Evolutionary conservation across 2,888 invertebrate species (phyloP), one percentile per base, ranked within the genome.

Genomic region (Epistrophe eligans): DNA sequence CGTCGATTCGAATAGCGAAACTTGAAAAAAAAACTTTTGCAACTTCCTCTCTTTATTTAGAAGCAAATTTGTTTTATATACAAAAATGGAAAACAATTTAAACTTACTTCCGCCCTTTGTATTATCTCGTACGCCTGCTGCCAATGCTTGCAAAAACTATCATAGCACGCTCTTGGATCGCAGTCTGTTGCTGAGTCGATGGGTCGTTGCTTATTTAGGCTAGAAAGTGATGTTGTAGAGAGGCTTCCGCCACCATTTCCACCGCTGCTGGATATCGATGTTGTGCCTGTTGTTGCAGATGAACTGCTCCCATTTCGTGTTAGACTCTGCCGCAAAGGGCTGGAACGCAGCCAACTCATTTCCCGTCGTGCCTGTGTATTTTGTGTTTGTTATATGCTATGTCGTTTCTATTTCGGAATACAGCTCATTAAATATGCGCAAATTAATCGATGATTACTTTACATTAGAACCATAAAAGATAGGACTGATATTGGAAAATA

Each of bases 71-170:
- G 13, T 55, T 55, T 55, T 24, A 13, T n/a, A 24, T 24, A 15
- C 4, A 28, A 8, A 70, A 57, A 66, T 81, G 38, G 73, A 73
- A 66, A 71, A 67, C 67, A 43, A 58, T 55, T 64, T 67, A 13
- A 40, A 88, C 88, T 89, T 89, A 90, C 90, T 81, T 96, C 95
- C 55, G 95, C 96, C 89, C 95, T 95, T 89, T 95, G 93, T 90
- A 98, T 97, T 81, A 98, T 97, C 89, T 97, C 97, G 90, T 95
- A 94, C 2, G 97, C 97, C 92, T 98, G 98, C 91, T 97, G 97
- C 98, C 98, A 98, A 92, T 98, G 98, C 92, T 97, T 97, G 92
- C 96, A 96, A 93, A 98, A 98, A 90, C 98, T 98, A 92, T 97
- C 97, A 91, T 97, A 97, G 93, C 98, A 98, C 9, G 98, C 98